Evolutionary conservation across 2,113 vertebrate species (phyloP), one percentile per base, ranked within the genome.

Genomic region (Elgaria multicarinata): DNA sequence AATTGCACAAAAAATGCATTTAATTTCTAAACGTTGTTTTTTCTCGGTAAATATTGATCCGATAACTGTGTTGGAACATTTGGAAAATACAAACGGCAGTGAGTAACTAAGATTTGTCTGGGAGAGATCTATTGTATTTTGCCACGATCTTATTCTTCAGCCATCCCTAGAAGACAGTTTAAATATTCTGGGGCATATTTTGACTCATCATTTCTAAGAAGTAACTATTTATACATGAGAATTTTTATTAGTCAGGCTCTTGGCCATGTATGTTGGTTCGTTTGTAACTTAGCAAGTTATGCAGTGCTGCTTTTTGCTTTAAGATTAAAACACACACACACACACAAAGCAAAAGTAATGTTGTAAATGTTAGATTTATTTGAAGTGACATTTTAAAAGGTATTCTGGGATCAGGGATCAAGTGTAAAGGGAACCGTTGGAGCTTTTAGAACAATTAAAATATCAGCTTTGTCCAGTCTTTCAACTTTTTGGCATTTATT

Each of bases 311-410:
- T 31, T 36, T n/a, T 71, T n/a, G 42, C 44, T 71, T 72, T 67
- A 50, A 46, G 14, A 14, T 83, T 66, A 9, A 31, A 83, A 66
- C 28, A 44, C 39, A 83, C 10, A 12, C 44, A 50, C 39, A 20
- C 69, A 79, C 10, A 42, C 33, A 64, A 44, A 74, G 75, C 66
- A 36, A 72, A 50, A 71, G 28, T 24, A 46, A 26, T 71, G 64
- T n/a, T 84, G 83, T 66, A 87, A 77, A 53, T 58, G 18, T 53
- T 62, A 62, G n/a, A 58, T 88, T 88, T 85, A 85, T 76, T 88
- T 76, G 50, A 72, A 85, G 80, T 74, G 90, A 88, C 75, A 72
- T 78, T 88, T 87, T 87, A 88, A 88, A 83, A 88, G 75, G 79
- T 72, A 69, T 67, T 77, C 28, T 67, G 87, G 87, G 80, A 75